A percentile compares a stretch with the other conserved stretches of the same genome.
Conservation (phyloP, 2,888 invertebrate species). For the Protonemura montana region DNA sequence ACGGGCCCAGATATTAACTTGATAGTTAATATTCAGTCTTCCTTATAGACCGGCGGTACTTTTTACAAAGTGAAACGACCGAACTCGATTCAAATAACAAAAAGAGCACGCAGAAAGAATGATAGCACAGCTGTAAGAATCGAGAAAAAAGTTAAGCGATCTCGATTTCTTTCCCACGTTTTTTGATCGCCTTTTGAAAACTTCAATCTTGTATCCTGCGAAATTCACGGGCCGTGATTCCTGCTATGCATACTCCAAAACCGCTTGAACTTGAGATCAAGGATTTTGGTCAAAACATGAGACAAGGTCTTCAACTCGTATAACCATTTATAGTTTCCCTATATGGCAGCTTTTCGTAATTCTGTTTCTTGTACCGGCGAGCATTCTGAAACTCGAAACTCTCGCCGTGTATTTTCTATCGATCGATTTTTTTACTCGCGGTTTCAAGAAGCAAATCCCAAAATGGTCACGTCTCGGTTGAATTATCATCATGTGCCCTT, state of each 20-base stretch:
- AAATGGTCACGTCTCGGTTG: constrained; percentile 35
- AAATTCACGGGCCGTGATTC: background rate
- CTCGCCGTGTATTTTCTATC: constrained; percentile 1
- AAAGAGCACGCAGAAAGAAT: constrained; percentile 1
- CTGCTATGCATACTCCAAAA: background rate
- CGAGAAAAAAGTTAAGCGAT: constrained; percentile 10
- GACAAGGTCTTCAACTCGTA: constrained; percentile 32
- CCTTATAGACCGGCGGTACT: background rate
- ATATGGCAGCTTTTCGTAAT: constrained; percentile 39
- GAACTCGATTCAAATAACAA: constrained; percentile 7
- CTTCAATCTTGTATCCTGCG: background rate
- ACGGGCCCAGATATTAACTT: too few relatives aligned
- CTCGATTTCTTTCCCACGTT: constrained; percentile 25
- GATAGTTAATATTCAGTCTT: too few relatives aligned
- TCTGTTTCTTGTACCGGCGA: background rate
- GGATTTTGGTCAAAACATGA: constrained; percentile 26
- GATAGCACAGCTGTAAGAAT: background rate
- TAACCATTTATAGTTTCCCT: constrained; percentile 35
- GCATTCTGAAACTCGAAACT: constrained; percentile 14
- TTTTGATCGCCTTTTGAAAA: background rate
- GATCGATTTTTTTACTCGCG: constrained; percentile 30
- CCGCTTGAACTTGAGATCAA: constrained; percentile 37
- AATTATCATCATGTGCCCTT: constrained; percentile 40
- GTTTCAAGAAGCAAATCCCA: constrained; percentile 33
- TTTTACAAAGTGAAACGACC: constrained; percentile 16